Percentiles rank a stretch among this genome's conserved stretches.
phyloP scores from a whole-genome alignment of 2,888 invertebrate genomes.

The Ptilodon capucinus region DNA sequence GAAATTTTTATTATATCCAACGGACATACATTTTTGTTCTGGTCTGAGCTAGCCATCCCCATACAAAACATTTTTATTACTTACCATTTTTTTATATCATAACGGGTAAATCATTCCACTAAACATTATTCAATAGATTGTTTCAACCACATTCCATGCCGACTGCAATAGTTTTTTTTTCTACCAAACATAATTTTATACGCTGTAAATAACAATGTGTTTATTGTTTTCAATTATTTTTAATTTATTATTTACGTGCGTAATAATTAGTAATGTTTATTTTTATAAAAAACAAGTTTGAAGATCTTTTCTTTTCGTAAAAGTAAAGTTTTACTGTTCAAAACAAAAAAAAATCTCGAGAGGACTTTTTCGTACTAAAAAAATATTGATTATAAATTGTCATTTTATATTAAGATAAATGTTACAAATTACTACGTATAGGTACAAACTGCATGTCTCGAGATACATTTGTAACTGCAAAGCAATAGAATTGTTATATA shows the following conservation, averaged over 20 bases:
- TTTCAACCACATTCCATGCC: conserved; percentile 60
- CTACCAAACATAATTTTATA: conserved; percentile 39
- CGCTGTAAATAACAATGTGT: conserved; percentile 26
- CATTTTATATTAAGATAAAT: conserved; percentile 1
- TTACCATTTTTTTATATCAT: conserved; percentile 18
- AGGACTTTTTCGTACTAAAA: too few relatives aligned
- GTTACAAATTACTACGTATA: conserved; percentile 10
- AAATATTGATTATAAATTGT: not conserved
- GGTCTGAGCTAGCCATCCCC: conserved; percentile 3
- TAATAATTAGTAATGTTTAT: conserved; percentile 7
- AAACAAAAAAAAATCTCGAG: not conserved
- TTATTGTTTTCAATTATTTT: conserved; percentile 35
- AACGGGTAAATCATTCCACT: conserved; percentile 64
- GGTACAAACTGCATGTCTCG: conserved; percentile 6
- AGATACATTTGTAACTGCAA: conserved; percentile 42
- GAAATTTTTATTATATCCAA: too few relatives aligned
- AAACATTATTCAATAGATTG: conserved; percentile 40
- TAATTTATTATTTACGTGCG: conserved; percentile 23
- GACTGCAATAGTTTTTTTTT: conserved; percentile 69
- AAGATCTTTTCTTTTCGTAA: not conserved
- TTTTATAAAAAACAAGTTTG: not conserved
- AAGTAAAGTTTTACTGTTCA: not conserved
- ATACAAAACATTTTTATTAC: conserved; percentile 1
- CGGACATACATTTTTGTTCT: too few relatives aligned
- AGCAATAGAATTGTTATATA: conserved; percentile 52